Conservation (phyloP, 2,888 invertebrate genomes). For the Macropis europaea region DNA sequence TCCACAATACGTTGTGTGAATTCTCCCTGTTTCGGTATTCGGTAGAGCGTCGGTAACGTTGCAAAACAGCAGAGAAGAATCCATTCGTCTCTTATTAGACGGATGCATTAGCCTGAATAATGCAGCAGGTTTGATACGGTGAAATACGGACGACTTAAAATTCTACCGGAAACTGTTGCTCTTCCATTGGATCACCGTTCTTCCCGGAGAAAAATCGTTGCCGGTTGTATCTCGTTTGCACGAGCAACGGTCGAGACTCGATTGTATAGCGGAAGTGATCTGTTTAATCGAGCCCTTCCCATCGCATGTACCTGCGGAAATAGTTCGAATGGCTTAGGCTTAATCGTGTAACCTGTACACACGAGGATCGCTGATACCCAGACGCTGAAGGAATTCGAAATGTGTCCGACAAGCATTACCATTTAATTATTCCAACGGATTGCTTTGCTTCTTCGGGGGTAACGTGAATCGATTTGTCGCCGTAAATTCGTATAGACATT, state of each 20-base stretch:
- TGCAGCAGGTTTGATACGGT: conserved; percentile 45
- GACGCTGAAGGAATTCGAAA: conserved; percentile 54
- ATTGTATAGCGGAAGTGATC: conserved; percentile 58
- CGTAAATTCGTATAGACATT: no score
- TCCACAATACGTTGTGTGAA: no score
- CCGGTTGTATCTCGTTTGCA: conserved; percentile 28
- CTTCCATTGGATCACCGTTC: conserved; percentile 20
- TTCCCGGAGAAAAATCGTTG: conserved; percentile 32
- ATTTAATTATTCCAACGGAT: conserved; percentile 39
- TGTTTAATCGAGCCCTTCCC: conserved; percentile 62
- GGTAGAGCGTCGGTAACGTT: background rate
- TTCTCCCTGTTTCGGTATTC: no score
- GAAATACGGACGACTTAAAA: conserved; percentile 41
- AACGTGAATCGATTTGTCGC: no score
- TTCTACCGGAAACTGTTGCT: conserved; percentile 46
- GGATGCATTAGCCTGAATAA: conserved; percentile 42
- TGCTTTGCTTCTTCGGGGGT: conserved; percentile 24
- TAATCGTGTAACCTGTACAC: conserved; percentile 46
- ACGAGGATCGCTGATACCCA: conserved; percentile 1
- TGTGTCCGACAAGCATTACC: conserved; percentile 27
- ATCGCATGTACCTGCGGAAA: conserved; percentile 57
- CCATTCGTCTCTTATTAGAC: conserved; percentile 36
- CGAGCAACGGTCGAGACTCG: conserved; percentile 9
- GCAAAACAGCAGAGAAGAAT: conserved; percentile 18
- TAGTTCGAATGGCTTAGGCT: conserved; percentile 60